These are phyloP conservation scores for Carassius carassius DNA, from an alignment of 2,113 vertebrate species.

Conservation along the genomic window DNA sequence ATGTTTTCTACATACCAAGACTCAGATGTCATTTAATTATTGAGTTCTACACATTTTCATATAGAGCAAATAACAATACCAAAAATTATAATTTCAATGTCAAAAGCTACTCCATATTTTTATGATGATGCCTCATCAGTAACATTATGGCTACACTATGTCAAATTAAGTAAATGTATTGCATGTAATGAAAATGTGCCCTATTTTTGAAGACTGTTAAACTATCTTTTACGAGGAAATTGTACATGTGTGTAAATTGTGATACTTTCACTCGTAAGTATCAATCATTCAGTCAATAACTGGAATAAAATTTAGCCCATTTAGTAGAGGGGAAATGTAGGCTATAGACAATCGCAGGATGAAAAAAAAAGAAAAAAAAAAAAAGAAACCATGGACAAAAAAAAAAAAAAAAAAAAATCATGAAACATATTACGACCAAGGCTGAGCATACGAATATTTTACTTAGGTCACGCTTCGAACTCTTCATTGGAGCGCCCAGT, in stretches of 20 bases:
- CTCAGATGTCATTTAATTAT: not conserved
- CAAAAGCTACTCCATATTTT: not conserved
- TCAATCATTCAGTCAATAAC: not conserved
- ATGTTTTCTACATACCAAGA: not conserved
- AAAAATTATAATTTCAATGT: not conserved
- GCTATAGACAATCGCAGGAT: not conserved
- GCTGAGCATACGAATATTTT: not conserved
- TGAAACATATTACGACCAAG: not conserved
- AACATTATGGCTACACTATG: not conserved
- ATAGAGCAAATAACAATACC: not conserved
- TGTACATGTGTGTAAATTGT: too few relatives aligned
- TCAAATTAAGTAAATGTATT: not conserved
- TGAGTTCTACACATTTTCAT: not conserved
- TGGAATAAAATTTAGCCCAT: not conserved
- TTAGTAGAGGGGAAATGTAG: not conserved
- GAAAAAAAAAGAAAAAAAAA: constrained; percentile 11
- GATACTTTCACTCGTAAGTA: not conserved
- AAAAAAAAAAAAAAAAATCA: constrained; percentile 34
- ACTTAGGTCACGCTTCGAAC: not conserved
- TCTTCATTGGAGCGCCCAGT: not conserved
- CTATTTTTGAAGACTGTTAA: not conserved
- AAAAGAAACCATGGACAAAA: not conserved
- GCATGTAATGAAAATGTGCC: not conserved
- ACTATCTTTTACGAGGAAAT: not conserved
- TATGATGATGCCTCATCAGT: not conserved